Evolutionary conservation across 2,113 vertebrate genomes (phyloP).

Genomic region (Gnathonemus echidnorhynchus): DNA sequence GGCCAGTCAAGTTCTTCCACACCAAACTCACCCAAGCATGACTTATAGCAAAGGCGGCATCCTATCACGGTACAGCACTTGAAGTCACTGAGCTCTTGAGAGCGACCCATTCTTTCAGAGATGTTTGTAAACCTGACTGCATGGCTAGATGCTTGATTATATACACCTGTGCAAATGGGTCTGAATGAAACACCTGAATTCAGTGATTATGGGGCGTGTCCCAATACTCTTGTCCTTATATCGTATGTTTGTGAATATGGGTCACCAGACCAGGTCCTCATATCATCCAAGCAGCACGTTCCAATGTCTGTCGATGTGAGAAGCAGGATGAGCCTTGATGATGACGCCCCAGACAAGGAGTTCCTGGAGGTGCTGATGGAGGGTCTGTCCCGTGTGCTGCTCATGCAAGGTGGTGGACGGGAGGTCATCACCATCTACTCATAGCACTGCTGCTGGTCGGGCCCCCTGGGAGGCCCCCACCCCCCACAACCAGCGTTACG

Average conservation of each 20-base stretch:
- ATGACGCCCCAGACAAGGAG: slow-evolving; percentile 77
- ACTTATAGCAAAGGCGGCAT: too few relatives aligned
- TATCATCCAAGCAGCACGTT: neutral
- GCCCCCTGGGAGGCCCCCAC: neutral
- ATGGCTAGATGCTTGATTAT: neutral
- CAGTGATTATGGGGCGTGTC: neutral
- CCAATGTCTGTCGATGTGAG: neutral
- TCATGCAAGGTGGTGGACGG: slow-evolving; percentile 85
- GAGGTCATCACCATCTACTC: slow-evolving; percentile 98
- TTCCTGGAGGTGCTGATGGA: slow-evolving; percentile 94
- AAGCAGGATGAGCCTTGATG: slow-evolving; percentile 54
- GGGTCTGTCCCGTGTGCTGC: slow-evolving; percentile 75
- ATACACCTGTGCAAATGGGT: neutral
- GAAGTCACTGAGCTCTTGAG: too few relatives aligned
- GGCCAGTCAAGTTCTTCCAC: too few relatives aligned
- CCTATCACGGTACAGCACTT: too few relatives aligned
- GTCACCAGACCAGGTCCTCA: neutral
- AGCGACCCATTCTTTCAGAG: too few relatives aligned
- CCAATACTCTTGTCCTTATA: neutral
- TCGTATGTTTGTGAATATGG: neutral
- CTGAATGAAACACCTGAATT: neutral
- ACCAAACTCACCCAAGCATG: too few relatives aligned
- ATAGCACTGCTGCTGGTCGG: slow-evolving; percentile 42
- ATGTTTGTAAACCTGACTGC: neutral
- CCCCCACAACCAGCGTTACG: neutral